Evolutionary conservation across 1,140 invertebrate species (phyloP), one percentile per base, ranked within the genome.

Genomic region (Gryon sp.): DNA sequence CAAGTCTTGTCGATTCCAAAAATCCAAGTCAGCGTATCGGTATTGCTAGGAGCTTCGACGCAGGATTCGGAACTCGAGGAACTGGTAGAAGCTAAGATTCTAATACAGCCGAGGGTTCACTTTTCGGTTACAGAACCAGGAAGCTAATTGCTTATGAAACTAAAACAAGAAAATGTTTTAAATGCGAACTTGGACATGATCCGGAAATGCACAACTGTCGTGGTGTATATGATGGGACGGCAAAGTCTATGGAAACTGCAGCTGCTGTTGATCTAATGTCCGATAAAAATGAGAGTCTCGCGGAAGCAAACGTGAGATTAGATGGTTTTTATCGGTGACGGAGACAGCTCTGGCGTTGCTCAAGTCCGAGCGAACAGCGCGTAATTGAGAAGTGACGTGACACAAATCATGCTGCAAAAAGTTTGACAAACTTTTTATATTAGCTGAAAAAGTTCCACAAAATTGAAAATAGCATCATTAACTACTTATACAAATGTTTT

Each of bases 261-360:
- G 26, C 46, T 11, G 26, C 22, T 2, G 16, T 32, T 32, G 9
- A 50, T 20, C 15, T 50, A 32, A 32, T 32, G 28, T 50, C 28
- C 2, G 15, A 34, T 11, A 50, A 50, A 50, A 50, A 50, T 50
- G 4, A 11, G 4, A 32, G 18, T 24, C 34, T 50, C 2, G 20
- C 19, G 12, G 46, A 50, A 18, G 30, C 46, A 5, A 32, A 50
- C 12, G 46, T 50, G 2, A 4, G n/a, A 32, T 9, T 50, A 34
- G 12, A 20, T n/a, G n/a, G 15, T 50, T 6, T 50, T 50, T 11
- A 50, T 50, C 7, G 28, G 30, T 9, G 46, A 32, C 19, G 26
- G 55, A 30, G 26, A 59, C n/a, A 59, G n/a, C n/a, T 6, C 28
- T 32, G 28, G 28, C 4, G n/a, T 32, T n/a, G 4, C 28, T 32